A percentile compares a stretch with the other conserved stretches of the same genome.
These are phyloP conservation scores for Monomorium pharaonis DNA, from an alignment of 1,140 invertebrate genomes.

Conservation along the genomic window DNA sequence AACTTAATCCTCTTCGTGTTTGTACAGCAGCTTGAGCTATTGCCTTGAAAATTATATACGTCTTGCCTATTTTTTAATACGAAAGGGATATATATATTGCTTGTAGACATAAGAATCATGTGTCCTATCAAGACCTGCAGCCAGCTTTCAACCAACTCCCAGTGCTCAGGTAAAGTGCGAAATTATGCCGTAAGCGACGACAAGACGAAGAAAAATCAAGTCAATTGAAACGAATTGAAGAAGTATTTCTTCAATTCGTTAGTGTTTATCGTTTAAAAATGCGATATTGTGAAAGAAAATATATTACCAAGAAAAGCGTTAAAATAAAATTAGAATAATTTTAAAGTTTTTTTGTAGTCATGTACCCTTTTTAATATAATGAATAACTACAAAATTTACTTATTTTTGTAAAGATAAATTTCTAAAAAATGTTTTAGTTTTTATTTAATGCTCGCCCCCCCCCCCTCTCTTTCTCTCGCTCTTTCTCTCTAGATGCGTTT, in stretches of 20 bases:
- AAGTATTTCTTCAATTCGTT: neutral
- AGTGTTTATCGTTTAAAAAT: neutral
- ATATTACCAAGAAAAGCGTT: neutral
- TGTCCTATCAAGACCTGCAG: slow-evolving; percentile 90
- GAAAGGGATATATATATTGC: slow-evolving; percentile 68
- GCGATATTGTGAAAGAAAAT: neutral
- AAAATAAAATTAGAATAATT: neutral
- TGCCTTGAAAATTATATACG: slow-evolving; percentile 34
- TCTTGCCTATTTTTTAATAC: slow-evolving; percentile 53
- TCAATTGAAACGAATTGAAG: neutral
- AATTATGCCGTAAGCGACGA: slow-evolving; percentile 39
- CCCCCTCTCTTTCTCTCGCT: neutral
- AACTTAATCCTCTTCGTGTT: slow-evolving; percentile 61
- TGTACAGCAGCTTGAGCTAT: slow-evolving; percentile 55
- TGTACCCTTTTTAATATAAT: neutral
- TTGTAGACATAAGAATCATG: slow-evolving; percentile 90
- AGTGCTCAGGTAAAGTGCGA: slow-evolving; percentile 88
- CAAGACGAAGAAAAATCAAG: neutral
- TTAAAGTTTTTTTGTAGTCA: neutral
- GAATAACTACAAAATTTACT: neutral
- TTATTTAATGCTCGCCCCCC: no score
- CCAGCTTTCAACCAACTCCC: slow-evolving; percentile 89
- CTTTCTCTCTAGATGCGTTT: neutral
- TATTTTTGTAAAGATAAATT: neutral
- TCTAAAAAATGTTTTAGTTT: neutral